Evolutionary conservation across 2,888 invertebrate genomes (phyloP), one percentile per base, ranked within the genome.

Genomic region (Stictocephala bisonia): DNA sequence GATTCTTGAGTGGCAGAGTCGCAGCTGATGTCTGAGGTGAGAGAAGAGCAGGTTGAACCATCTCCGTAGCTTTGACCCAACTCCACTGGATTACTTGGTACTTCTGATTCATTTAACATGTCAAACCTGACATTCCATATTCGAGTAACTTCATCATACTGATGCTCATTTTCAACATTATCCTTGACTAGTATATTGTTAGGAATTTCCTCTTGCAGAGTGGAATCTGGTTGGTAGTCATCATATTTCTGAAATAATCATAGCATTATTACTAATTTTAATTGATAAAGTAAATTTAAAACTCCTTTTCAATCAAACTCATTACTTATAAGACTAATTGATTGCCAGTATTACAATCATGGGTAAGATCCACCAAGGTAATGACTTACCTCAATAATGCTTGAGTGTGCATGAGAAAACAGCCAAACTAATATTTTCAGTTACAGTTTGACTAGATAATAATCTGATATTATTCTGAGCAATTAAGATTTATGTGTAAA

Each of bases 221-320:
- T 22, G 4, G 60, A 60, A 3, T 35, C 15, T 9, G 22, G 64
- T 26, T 44, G 64, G 27, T 27, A 64, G 27, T 26, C 24, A 27
- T 44, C 64, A 15, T 64, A 44, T 13, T 64, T 64, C 64, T 64
- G 44, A 64, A 64, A 64, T 7, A 40, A 44, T 29, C n/a, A 60
- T 3, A 20, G 40, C 27, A n/a, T 18, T 50, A 18, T 22, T 6
- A 6, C 13, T 18, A 50, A 20, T 50, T 50, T 18, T 22, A 20
- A 18, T 7, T n/a, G 35, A 6, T 9, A 35, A 13, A 13, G 35
- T 35, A 35, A 35, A n/a, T n/a, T n/a, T n/a, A n/a, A n/a, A n/a
- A n/a, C n/a, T n/a, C n/a, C n/a, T n/a, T n/a, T n/a, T n/a, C n/a
- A n/a, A n/a, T n/a, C n/a, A n/a, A n/a, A n/a, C n/a, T n/a, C n/a